These are phyloP conservation scores for Escarpia spicata DNA, from an alignment of 2,888 invertebrate species.

Conservation along the genomic window DNA sequence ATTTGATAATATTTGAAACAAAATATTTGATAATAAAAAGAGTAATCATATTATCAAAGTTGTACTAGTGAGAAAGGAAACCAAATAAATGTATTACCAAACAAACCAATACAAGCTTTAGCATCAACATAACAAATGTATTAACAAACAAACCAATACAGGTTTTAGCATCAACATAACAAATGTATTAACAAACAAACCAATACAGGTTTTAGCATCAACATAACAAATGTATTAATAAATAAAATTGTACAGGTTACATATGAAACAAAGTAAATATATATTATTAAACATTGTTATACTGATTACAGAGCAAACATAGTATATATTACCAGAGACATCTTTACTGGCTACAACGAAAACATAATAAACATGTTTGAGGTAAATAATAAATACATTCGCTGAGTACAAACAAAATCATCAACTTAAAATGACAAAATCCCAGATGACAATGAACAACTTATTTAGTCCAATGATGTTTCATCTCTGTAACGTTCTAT, in stretches of 20 bases:
- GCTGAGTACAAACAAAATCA: neutral
- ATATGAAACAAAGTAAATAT: neutral
- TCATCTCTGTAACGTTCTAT: too few species aligned
- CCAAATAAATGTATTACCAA: neutral
- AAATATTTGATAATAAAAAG: too few species aligned
- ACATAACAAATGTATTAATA: neutral
- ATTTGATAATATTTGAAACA: too few species aligned
- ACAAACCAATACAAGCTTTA: neutral
- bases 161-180: neutral
- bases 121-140: neutral
- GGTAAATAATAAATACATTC: neutral
- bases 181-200: neutral
- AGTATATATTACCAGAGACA: neutral
- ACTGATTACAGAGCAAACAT: neutral
- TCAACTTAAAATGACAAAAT: neutral
- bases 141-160: neutral
- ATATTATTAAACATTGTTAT: neutral
- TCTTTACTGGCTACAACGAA: neutral
- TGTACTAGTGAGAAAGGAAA: neutral
- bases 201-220: neutral
- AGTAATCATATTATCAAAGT: neutral
- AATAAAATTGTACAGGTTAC: neutral
- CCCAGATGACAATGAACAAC: neutral
- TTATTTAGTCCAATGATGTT: too few species aligned
- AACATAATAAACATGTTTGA: neutral